Base-by-base conservation (phyloP, 1,140 invertebrate species). In the Meloidogyne floridensis region DNA sequence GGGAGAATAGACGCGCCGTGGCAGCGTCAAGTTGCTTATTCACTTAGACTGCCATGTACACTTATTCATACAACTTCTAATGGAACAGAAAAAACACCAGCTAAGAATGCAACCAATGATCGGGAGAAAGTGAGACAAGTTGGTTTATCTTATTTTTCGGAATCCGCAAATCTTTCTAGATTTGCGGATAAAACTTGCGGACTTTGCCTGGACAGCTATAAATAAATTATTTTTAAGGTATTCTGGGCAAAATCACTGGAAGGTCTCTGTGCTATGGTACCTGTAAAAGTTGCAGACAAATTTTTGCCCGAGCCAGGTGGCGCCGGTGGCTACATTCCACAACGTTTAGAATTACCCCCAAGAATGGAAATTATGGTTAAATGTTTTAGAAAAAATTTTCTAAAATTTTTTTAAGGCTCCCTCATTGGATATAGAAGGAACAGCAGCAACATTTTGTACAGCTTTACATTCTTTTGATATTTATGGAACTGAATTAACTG, bases 231-330 rank as follows among this genome's bases (percentile, higher is more conserved):
- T 42, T 90, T 47, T 0, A 47, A 94, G 93, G 90, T 98, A 65
- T 98, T 98, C 90, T 99, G 97, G 97, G 96, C 98, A 89, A 98
- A 98, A 91, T 91, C 96, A 84, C 91, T 99, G 53, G 95, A 98
- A 91, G 94, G 95, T 70, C 91, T 98, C 73, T 93, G 94, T 84
- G 95, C 96, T 0, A 87, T 87, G 88, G 84, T 91, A 89, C 85
- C 90, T 3, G 73, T 86, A 8, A 56, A 84, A 18, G 51, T 80
- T 53, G 85, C 94, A 87, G 95, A 96, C 91, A 79, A 79, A 79
- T 79, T 79, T 9, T 79, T 72, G 10, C 53, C 92, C 93, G 54
- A 80, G 73, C 51, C 93, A 94, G 89, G 94, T 94, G 73, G 94
- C 94, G 73, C 89, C 91, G 53, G 94, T 94, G 70, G 93, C 95